Percentiles rank a stretch among this genome's conserved stretches.
phyloP scores from a whole-genome alignment of 2,888 invertebrate genomes.

The Gonocerus acuteangulatus region DNA sequence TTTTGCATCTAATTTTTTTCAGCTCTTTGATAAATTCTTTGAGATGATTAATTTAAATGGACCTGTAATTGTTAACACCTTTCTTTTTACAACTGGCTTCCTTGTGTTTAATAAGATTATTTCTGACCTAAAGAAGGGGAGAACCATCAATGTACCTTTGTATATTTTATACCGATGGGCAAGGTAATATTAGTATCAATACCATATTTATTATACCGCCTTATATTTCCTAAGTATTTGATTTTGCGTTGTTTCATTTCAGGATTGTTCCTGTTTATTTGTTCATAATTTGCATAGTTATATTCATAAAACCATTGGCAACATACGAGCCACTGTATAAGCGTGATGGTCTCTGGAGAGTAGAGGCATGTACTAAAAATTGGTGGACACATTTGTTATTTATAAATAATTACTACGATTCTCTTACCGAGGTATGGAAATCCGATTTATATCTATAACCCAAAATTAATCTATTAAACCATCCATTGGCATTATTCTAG shows the following conservation, averaged over 20 bases:
- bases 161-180: conserved; percentile 29
- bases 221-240: too few relatives aligned
- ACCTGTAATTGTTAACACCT: conserved; percentile 30
- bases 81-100: conserved; percentile 28
- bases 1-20: too few relatives aligned
- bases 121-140: conserved; percentile 25
- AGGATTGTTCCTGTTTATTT: background rate
- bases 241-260: background rate
- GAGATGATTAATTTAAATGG: too few relatives aligned
- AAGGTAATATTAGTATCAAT: conserved; percentile 4
- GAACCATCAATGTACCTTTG: conserved; percentile 13
- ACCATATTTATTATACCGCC: background rate
- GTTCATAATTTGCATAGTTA: background rate
- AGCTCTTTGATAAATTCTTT: too few relatives aligned
- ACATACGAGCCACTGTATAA: conserved; percentile 33
- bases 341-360: conserved; percentile 18
- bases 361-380: conserved; percentile 32
- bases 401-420: conserved; percentile 34
- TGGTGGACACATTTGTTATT: conserved; percentile 34
- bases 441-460: background rate
- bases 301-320: background rate
- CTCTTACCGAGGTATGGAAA: conserved; percentile 32
- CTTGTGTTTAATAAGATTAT: conserved; percentile 26
- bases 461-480: background rate
- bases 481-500: too few relatives aligned